These are phyloP conservation scores for Lithobates sylvaticus DNA, from an alignment of 2,797 vertebrate genomes.

Conservation along the genomic window DNA sequence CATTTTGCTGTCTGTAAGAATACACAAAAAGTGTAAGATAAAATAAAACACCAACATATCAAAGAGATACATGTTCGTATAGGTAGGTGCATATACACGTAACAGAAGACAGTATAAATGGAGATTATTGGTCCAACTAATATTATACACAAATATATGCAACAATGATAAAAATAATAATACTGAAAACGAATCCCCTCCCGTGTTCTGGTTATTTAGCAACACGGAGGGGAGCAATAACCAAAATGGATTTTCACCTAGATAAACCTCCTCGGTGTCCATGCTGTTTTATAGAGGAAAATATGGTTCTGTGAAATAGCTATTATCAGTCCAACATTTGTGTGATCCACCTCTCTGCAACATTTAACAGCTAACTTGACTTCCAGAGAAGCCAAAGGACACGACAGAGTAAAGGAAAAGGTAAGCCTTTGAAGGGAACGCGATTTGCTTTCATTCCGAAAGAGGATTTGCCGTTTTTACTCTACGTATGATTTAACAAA, in stretches of 20 bases:
- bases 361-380: neutral
- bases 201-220: neutral
- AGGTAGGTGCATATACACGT: conserved; percentile 66
- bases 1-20: conserved; percentile 69
- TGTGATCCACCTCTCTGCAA: neutral
- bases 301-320: neutral
- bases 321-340: neutral
- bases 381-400: neutral
- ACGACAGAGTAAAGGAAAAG: neutral
- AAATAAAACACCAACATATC: conserved; percentile 25
- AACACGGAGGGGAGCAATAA: neutral
- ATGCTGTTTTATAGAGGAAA: conserved; percentile 3
- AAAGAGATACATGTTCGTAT: conserved; percentile 64
- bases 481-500: no score
- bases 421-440: neutral
- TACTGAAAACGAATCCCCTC: conserved; percentile 64
- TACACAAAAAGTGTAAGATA: conserved; percentile 67
- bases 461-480: no score
- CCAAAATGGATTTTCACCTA: neutral
- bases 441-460: no score
- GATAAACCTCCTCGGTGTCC: neutral
- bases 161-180: conserved; percentile 72
- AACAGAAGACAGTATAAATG: conserved; percentile 75
- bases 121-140: conserved; percentile 75
- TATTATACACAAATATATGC: conserved; percentile 71